Evolutionary conservation across 2,888 invertebrate species (phyloP), one percentile per base, ranked within the genome.

Genomic region (Andrena bicolor): DNA sequence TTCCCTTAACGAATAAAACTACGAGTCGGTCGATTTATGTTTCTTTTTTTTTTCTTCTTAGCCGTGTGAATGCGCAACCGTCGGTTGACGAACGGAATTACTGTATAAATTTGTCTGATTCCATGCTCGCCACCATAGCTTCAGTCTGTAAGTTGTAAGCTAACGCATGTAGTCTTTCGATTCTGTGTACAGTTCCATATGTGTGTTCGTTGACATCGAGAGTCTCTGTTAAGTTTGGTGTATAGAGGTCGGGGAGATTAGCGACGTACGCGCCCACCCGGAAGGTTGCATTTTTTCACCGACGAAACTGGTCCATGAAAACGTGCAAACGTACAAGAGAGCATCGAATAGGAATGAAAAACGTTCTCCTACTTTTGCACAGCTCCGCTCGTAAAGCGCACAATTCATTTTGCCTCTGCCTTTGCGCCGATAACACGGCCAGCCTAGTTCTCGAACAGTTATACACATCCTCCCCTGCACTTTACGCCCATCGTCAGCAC

Each of bases 101-200:
- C 84, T 86, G 89, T 89, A 85, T 90, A 74, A 90, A 88, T 72
- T 90, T 88, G 80, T 92, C 90, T 92, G 85, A 90, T 92, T 92
- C 90, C 92, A 92, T 92, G 92, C 92, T 88, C 89, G 90, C 92
- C 88, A 89, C 87, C 87, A 91, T 90, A 92, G 91, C 91, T 92
- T 92, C 90, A 91, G 85, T 90, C 90, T 91, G 92, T 92, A 92
- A 92, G 92, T 92, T 63, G 88, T 89, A 90, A 90, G 90, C 89
- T 79, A 87, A 82, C 83, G 91, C 92, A 92, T 92, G 92, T 75
- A 79, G 84, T 88, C 82, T 72, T 80, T 86, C 63, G 64, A 68
- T 76, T 83, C 53, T 83, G 65, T 80, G 71, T 82, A 79, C 32
- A 69, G 61, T 80, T 61, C 60, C 10, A 30, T 83, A 26, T 73